Conservation (phyloP, 2,797 vertebrate species). For the Hybognathus amarus region DNA sequence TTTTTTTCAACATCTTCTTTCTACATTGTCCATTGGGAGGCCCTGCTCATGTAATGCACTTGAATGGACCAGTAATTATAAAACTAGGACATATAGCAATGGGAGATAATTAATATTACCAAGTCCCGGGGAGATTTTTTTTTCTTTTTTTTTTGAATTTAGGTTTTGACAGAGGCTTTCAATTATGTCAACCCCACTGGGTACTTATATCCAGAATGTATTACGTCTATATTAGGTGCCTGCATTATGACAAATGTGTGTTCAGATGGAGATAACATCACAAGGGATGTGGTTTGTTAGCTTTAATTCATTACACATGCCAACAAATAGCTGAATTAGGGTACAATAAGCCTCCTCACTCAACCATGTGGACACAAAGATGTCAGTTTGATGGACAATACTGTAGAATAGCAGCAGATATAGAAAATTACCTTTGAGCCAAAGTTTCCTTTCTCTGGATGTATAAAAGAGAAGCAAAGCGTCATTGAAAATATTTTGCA, state of each 20-base stretch:
- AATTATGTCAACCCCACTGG: conserved; percentile 82
- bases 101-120: conserved; percentile 85
- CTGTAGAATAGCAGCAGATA: neutral
- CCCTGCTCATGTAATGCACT: conserved; percentile 76
- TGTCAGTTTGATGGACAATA: conserved; percentile 39
- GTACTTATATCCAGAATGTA: conserved; percentile 74
- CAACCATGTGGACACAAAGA: neutral
- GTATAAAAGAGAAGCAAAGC: neutral
- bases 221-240: conserved; percentile 80
- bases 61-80: conserved; percentile 87
- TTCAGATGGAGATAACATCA: conserved; percentile 67
- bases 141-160: conserved; percentile 67
- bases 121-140: conserved; percentile 74
- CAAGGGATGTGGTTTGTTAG: conserved; percentile 37
- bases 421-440: neutral
- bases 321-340: conserved; percentile 28
- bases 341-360: conserved; percentile 20
- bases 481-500: neutral
- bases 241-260: conserved; percentile 74
- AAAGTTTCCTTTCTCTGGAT: neutral
- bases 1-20: neutral
- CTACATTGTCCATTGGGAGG: conserved; percentile 64
- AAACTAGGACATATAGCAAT: conserved; percentile 86
- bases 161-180: conserved; percentile 84
- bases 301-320: conserved; percentile 33